Conservation (phyloP, 2,113 vertebrate species). For the Poecile atricapillus region DNA sequence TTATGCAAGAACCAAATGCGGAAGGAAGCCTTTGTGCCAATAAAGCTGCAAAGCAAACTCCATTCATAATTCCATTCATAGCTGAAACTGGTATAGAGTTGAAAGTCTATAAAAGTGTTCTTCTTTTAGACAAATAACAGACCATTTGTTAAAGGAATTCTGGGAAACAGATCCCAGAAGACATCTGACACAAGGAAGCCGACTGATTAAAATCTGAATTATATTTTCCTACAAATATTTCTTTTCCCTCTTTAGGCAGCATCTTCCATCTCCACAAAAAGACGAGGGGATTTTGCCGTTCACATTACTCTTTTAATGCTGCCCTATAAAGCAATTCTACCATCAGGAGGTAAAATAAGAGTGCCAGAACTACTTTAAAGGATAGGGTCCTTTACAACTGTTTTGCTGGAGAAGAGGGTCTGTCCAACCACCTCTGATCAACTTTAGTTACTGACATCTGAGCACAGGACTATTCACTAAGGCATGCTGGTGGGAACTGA, state of each 20-base stretch:
- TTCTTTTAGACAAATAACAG: not conserved
- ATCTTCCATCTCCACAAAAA: not conserved
- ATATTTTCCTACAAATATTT: not conserved
- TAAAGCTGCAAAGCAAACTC: constrained; percentile 26
- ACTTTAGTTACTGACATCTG: not conserved
- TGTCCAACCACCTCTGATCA: not conserved
- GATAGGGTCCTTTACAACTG: not conserved
- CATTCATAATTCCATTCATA: not conserved
- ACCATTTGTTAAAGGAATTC: not conserved
- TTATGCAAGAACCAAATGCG: not conserved
- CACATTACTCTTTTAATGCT: not conserved
- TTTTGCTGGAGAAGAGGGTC: not conserved
- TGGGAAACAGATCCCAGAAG: not conserved
- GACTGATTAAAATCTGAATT: not conserved
- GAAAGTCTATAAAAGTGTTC: not conserved
- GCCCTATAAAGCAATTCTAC: not conserved
- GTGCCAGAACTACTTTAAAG: not conserved
- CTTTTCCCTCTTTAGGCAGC: not conserved
- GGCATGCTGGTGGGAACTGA: not conserved
- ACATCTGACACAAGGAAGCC: not conserved
- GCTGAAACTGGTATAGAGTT: not conserved
- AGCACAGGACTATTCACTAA: not conserved
- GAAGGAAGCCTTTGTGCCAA: constrained; percentile 7
- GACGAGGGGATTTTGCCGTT: not conserved
- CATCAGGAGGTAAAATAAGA: not conserved